Evolutionary conservation across 2,113 vertebrate species (phyloP).

Genomic region (Aix galericulata): DNA sequence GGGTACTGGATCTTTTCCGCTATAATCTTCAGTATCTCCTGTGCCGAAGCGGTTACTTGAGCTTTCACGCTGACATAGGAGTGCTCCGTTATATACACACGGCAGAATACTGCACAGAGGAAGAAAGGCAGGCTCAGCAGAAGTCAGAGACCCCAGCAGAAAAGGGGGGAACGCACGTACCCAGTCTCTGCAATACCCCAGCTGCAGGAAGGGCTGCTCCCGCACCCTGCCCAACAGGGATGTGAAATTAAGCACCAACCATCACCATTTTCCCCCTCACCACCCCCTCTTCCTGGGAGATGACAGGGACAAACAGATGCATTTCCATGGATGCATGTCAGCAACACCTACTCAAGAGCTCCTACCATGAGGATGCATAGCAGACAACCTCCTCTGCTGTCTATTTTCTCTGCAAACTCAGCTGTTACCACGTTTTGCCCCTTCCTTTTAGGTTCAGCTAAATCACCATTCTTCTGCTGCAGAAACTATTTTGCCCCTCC

Average conservation of each 20-base stretch:
- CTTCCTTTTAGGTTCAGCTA: not conserved
- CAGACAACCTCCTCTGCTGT: not conserved
- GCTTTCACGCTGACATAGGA: slow-evolving; percentile 92
- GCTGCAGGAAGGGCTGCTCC: not conserved
- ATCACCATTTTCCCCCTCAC: not conserved
- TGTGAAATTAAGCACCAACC: not conserved
- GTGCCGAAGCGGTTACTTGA: slow-evolving; percentile 79
- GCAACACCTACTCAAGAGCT: not conserved
- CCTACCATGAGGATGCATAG: not conserved
- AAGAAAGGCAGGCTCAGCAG: not conserved
- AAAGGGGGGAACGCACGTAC: not conserved
- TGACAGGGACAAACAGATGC: not conserved
- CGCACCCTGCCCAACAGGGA: not conserved
- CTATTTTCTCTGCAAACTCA: not conserved
- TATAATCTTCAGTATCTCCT: slow-evolving; percentile 87
- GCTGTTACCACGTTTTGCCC: not conserved
- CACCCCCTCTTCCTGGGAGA: not conserved
- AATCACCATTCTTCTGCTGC: not conserved
- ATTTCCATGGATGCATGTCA: not conserved
- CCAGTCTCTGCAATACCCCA: not conserved
- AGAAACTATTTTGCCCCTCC: not conserved
- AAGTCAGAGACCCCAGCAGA: not conserved
- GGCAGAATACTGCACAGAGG: slow-evolving; percentile 86
- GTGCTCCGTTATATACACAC: slow-evolving; percentile 90
- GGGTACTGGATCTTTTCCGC: slow-evolving; percentile 89